phyloP scores from a whole-genome alignment of 2,113 vertebrate genomes.

The Cottus gobio region DNA sequence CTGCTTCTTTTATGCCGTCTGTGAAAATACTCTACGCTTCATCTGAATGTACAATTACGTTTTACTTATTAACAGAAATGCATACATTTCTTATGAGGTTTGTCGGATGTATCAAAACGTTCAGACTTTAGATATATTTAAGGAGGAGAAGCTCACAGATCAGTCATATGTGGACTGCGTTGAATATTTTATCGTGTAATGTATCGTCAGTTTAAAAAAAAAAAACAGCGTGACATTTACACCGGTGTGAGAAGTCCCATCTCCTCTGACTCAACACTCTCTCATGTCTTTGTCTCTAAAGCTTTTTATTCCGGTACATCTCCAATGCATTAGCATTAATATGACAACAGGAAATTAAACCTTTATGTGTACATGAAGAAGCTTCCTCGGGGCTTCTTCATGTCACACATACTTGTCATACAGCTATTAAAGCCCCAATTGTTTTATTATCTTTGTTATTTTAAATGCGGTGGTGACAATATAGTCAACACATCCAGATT shows the following conservation, averaged over 20 bases:
- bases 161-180: constrained; percentile 23
- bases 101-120: background rate
- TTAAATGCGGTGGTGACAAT: constrained; percentile 37
- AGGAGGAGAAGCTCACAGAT: constrained; percentile 15
- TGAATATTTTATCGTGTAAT: constrained; percentile 71
- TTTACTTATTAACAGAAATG: background rate
- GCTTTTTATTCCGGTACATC: constrained; percentile 73
- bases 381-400: constrained; percentile 44
- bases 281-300: constrained; percentile 36
- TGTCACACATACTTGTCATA: constrained; percentile 42
- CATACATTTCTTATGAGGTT: background rate
- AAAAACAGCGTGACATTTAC: constrained; percentile 65
- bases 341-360: constrained; percentile 57
- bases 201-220: constrained; percentile 37
- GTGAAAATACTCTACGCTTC: background rate
- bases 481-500: constrained; percentile 59
- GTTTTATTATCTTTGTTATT: constrained; percentile 4
- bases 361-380: constrained; percentile 55
- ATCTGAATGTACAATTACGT: background rate
- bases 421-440: constrained; percentile 1
- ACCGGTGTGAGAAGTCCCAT: constrained; percentile 72
- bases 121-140: constrained; percentile 14
- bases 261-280: constrained; percentile 74
- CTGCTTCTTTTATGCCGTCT: background rate
- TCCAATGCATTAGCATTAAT: constrained; percentile 78